A percentile compares a stretch with the other conserved stretches of the same genome.
These are phyloP conservation scores for Reticulitermes lucifugus DNA, from an alignment of 2,888 invertebrate species.

Conservation along the genomic window DNA sequence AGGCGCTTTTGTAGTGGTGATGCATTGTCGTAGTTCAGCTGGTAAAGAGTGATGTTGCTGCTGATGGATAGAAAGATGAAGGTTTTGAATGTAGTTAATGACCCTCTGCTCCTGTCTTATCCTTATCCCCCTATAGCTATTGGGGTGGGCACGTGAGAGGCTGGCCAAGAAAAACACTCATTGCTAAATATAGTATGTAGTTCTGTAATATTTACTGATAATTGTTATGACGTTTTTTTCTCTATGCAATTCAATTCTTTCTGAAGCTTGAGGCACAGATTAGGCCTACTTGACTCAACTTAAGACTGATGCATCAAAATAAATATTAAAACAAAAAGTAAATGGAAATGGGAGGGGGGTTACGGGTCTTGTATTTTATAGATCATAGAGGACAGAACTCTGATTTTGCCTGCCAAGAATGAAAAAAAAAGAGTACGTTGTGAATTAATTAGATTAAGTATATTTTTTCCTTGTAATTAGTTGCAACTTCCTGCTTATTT, in stretches of 20 bases:
- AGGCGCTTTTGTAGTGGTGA: conserved; percentile 20
- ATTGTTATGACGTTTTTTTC: conserved; percentile 24
- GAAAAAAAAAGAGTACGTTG: background rate
- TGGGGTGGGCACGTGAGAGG: conserved; percentile 19
- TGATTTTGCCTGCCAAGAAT: conserved; percentile 45
- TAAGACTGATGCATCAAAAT: conserved; percentile 51
- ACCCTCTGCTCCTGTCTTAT: background rate
- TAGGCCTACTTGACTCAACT: conserved; percentile 51
- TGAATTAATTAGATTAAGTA: background rate
- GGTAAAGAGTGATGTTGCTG: conserved; percentile 1
- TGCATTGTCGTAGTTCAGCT: conserved; percentile 26
- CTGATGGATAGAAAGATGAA: background rate
- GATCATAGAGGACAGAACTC: conserved; percentile 40
- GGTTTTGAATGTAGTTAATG: background rate
- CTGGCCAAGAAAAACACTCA: conserved; percentile 31
- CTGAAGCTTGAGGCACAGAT: conserved; percentile 43
- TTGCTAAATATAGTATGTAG: conserved; percentile 12
- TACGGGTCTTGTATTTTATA: conserved; percentile 45
- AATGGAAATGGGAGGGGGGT: conserved; percentile 35
- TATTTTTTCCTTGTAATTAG: background rate
- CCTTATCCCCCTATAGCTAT: background rate
- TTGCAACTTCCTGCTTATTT: background rate
- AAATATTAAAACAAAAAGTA: conserved; percentile 40
- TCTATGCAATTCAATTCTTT: conserved; percentile 14
- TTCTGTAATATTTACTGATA: conserved; percentile 11